Conservation (phyloP, 2,113 vertebrate genomes). For the Oryzias woworae region DNA sequence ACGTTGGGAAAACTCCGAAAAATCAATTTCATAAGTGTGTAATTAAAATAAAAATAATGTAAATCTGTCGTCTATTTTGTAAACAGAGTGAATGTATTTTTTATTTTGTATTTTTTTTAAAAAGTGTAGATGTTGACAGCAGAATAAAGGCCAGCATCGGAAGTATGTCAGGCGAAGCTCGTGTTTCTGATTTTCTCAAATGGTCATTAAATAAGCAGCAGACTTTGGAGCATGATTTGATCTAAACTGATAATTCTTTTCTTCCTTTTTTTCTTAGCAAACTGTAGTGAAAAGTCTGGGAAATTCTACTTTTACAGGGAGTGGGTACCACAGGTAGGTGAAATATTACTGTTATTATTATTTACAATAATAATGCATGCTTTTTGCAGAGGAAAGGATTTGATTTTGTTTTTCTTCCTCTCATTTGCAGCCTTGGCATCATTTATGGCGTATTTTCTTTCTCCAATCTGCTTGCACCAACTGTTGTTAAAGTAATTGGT, state of each 20-base stretch:
- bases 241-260: background rate
- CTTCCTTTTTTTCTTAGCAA: conserved; percentile 80
- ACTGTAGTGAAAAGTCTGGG: conserved; percentile 91
- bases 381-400: background rate
- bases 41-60: too few relatives aligned
- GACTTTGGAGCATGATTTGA: conserved; percentile 1
- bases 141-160: conserved; percentile 11
- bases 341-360: background rate
- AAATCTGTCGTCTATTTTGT: too few relatives aligned
- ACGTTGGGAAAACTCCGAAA: too few relatives aligned
- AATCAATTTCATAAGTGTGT: too few relatives aligned
- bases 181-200: conserved; percentile 70
- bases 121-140: background rate
- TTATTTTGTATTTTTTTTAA: background rate
- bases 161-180: conserved; percentile 55
- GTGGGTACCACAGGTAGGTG: conserved; percentile 91
- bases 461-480: conserved; percentile 89
- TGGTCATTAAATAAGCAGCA: conserved; percentile 42
- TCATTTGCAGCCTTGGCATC: conserved; percentile 85
- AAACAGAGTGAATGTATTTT: background rate
- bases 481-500: conserved; percentile 85
- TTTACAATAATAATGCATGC: background rate
- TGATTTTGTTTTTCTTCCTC: background rate
- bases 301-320: conserved; percentile 87
- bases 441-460: conserved; percentile 97